Evolutionary conservation across 2,888 invertebrate genomes (phyloP), one percentile per base, ranked within the genome.

Genomic region (Thelaira solivaga): DNA sequence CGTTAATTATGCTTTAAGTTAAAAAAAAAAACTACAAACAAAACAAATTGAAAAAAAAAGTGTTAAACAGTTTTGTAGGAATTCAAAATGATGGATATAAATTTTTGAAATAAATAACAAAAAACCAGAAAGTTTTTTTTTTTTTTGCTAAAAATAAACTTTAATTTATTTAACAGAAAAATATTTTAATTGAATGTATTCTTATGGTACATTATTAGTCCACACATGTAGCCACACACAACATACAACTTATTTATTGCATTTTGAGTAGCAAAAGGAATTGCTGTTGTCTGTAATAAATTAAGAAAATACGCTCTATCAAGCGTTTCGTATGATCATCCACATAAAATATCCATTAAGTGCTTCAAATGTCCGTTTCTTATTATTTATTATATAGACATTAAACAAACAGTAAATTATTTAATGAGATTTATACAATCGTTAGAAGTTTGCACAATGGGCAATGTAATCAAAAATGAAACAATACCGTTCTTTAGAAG

Each of bases 1-100:
- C 53, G 76, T 72, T 72, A 76, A 76, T 76, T 76, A 72, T 76
- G 76, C 57, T 72, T 76, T 20, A 76, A 65, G 36, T 49, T 39
- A 61, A 71, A 67, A 61, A 51, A 45, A 76, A 76, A n/a, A n/a
- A n/a, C n/a, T n/a, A 67, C 64, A 67, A 55, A 68, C 45, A 61
- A 61, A 51, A 24, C 16, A 39, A 39, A 45, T 22, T 16, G 29
- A 68, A 75, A 11, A 29, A 16, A 62, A 41, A 47, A 41, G 53
- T 16, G 6, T 34, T 2, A 55, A 68, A 53, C 51, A 59, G 68
- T 75, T 64, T 65, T 51, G 43, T 39, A 61, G 45, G 55, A 67
- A 74, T 67, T 59, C 29, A 1, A 67, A 74, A 74, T 74, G 59
- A 67, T 76, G 69, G 57, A 76, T 76, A 76, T 76, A 57, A 71